Evolutionary conservation across 2,888 invertebrate genomes (phyloP).

Genomic region (Leptinotarsa rubiginosa): DNA sequence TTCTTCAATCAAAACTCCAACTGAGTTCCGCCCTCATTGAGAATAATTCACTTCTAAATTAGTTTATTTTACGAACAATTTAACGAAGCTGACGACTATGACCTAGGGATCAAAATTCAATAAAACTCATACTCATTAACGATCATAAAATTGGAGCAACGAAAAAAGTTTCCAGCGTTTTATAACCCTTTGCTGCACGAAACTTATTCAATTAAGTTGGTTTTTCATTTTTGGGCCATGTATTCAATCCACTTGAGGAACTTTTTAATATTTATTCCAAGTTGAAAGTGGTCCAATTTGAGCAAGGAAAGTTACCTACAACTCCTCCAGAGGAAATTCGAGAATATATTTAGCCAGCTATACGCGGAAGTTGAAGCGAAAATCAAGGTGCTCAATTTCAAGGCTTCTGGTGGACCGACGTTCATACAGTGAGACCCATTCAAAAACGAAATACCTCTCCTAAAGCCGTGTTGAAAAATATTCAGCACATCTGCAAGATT

Average conservation of each 20-base stretch:
- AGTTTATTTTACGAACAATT: slow-evolving; percentile 15
- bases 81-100: slow-evolving; percentile 8
- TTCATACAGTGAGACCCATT: not conserved
- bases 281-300: slow-evolving; percentile 35
- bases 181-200: slow-evolving; percentile 28
- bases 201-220: slow-evolving; percentile 43
- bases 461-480: too few relatives aligned
- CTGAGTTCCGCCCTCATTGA: not conserved
- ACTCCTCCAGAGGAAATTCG: slow-evolving; percentile 22
- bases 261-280: slow-evolving; percentile 40
- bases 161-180: slow-evolving; percentile 33
- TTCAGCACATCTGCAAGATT: too few relatives aligned
- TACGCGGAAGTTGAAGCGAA: not conserved
- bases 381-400: not conserved
- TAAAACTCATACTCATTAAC: slow-evolving; percentile 25
- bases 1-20: slow-evolving; percentile 7
- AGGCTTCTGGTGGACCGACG: not conserved
- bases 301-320: slow-evolving; percentile 29
- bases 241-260: slow-evolving; percentile 36
- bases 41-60: not conserved
- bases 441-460: too few relatives aligned
- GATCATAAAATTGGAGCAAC: slow-evolving; percentile 1
- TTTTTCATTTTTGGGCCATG: slow-evolving; percentile 35
- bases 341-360: not conserved
- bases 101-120: slow-evolving; percentile 31